Evolutionary conservation across 2,888 invertebrate species (phyloP), one percentile per base, ranked within the genome.

Genomic region (Tanytarsus gracilentus): DNA sequence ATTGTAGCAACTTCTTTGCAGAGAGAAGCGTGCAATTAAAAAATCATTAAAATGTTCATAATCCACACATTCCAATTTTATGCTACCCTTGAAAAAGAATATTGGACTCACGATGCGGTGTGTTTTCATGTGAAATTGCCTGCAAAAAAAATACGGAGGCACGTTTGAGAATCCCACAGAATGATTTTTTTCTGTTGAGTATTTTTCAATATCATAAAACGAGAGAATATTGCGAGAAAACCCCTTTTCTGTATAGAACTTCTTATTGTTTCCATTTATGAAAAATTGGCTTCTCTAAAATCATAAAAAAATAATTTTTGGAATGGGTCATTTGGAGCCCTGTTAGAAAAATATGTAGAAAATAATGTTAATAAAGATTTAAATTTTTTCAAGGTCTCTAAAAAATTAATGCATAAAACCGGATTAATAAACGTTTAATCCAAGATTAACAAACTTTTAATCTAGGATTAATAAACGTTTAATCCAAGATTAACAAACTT

Each of bases 11-110:
- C n/a, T n/a, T n/a, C n/a, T n/a, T n/a, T n/a, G n/a, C n/a, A n/a
- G n/a, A n/a, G n/a, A n/a, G n/a, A 44, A 44, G 40, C 26, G n/a
- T 39, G 55, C 40, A 55, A 58, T 58, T 58, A 58, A 58, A 58
- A 44, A 11, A 30, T 30, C 58, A 58, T 58, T 58, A 58, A 58
- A 39, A 53, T 30, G 5, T n/a, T 23, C 53, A 23, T 53, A 55
- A 40, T 39, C 55, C 58, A 48, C 58, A 58, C 58, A 58, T 48
- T 58, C 48, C 21, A 44, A 44, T 44, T 44, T 44, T 23, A 8
- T 44, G 11, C 18, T 21, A 44, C 16, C 40, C 9, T 9, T 16
- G 21, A 40, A 16, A 4, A 9, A 44, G 18, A 21, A 16, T 44
- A 36, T 36, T 36, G 18, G 16, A 44, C 23, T 8, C 23, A 18